Base-by-base conservation (phyloP, 2,113 vertebrate genomes). In the Plecturocebus donacophilus region DNA sequence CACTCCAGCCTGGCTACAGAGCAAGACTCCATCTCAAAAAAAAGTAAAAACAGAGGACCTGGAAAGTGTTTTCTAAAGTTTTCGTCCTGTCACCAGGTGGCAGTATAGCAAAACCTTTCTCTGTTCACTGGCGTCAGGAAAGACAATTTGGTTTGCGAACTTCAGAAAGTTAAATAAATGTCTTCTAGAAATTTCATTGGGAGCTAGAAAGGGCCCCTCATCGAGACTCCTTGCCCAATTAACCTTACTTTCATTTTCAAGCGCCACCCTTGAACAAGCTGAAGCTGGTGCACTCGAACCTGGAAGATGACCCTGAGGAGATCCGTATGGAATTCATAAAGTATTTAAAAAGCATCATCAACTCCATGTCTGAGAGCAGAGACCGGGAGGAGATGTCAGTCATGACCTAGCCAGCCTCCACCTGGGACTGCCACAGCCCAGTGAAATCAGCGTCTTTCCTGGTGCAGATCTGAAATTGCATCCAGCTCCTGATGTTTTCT, bases 381-480 rank as follows among this genome's bases (percentile, higher is more conserved):
- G 99, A 99, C 83, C 98, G 97, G 70, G 99, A 99, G 96, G 99
- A 99, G 98, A 99, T 99, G 99, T 99, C 99, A 6, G 99, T 99
- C 97, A 99, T 99, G 83, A 99, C 99, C 1, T 99, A 98, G 93
- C 14, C 1, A 1, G 27, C 75, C 79, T 88, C 17, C 21, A 6
- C 35, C 25, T 3, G n/a, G 38, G 56, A 3, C 13, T 10, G 11
- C 77, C 20, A 25, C 56, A 11, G 76, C 61, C 56, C 54, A 5
- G 9, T 10, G 86, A 85, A 23, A 32, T 73, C 71, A 27, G 0
- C 73, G 32, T 56, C 13, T 86, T 68, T 32, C 91, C n/a, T 21
- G 9, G 32, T 6, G 25, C 86, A 42, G 66, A 85, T 12, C 40
- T 54, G 20, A 68, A 54, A 35, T 35, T 68, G 45, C 66, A n/a